Percentiles rank a stretch among this genome's conserved stretches.
Evolutionary conservation across 2,113 vertebrate species (phyloP).

Genomic region (Mormoops blainvillei): DNA sequence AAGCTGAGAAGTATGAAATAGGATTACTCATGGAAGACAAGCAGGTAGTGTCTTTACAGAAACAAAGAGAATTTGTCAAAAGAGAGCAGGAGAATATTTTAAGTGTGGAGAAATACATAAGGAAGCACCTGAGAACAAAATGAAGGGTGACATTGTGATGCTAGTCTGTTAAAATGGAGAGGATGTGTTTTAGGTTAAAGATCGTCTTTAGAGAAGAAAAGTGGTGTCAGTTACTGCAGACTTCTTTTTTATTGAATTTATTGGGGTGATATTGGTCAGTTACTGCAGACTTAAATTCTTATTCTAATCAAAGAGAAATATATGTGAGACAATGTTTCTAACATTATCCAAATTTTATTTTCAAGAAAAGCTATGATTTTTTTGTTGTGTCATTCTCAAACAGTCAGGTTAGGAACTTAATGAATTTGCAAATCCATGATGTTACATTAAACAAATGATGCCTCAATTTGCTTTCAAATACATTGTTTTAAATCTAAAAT

Average conservation of each 20-base stretch:
- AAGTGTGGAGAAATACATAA: neutral
- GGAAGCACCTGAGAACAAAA: neutral
- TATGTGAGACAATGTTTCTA: neutral
- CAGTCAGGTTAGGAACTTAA: neutral
- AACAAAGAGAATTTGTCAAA: neutral
- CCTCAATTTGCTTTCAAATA: neutral
- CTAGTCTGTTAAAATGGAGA: neutral
- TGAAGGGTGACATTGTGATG: neutral
- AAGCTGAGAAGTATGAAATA: neutral
- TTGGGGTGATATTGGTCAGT: neutral
- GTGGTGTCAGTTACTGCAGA: neutral
- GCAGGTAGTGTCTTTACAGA: neutral
- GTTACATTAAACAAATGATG: neutral
- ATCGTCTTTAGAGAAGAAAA: neutral
- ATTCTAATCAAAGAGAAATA: neutral
- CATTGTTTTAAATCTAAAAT: slow-evolving; percentile 21
- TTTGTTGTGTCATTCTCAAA: neutral
- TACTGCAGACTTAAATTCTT: neutral
- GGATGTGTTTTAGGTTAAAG: neutral
- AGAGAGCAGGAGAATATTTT: neutral
- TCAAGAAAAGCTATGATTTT: neutral
- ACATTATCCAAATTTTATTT: neutral
- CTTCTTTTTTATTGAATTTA: neutral
- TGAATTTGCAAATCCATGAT: neutral
- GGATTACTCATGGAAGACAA: neutral